Evolutionary conservation across 2,113 vertebrate species (phyloP), one percentile per base, ranked within the genome.

Genomic region (Sebastes fasciatus): DNA sequence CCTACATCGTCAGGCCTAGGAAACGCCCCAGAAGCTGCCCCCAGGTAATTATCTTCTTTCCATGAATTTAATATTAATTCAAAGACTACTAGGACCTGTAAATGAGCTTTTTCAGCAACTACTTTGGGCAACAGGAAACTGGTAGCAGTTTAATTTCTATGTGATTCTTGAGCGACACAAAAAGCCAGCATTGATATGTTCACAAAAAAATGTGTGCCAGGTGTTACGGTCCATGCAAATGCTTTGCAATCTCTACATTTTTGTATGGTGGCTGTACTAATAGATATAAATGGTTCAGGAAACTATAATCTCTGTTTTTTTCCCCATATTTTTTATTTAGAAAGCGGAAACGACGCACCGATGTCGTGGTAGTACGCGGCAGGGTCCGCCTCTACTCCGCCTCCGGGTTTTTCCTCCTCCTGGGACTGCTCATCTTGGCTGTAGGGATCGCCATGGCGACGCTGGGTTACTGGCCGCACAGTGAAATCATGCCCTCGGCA

Each of bases 381-480:
- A 97, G 97, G 91, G 96, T 99, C 83, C 96, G 98, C 7, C 97
- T 99, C 74, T 98, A 99, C 85, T 99, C 98, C 0, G 97, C 97
- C 0, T 99, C 98, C 0, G 98, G 98, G 2, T 99, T 99, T 74
- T 99, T 99, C 78, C 97, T 99, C 73, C 94, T 98, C 69, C 93
- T 99, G 66, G 98, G 98, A 84, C 92, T 99, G 0, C 92, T 99
- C 57, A 96, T 99, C 0, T 95, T 98, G 1, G 96, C 96, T 70
- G 85, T 96, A 40, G 98, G 98, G 52, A 97, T 99, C 16, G 96
- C 96, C 14, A 99, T 99, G 98, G 98, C 98, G 0, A 97, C 98
- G 6, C 96, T 99, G 69, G 98, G 98, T 21, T 99, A 99, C 84
- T 99, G 98, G 98, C 98, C 98, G 0, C 97, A 98, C 63, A 95